A percentile compares a stretch with the other conserved stretches of the same genome.
These are phyloP conservation scores for Apostichopus parvimensis DNA, from an alignment of 35 echinoderm and acorn worm genomes.

Conservation along the genomic window DNA sequence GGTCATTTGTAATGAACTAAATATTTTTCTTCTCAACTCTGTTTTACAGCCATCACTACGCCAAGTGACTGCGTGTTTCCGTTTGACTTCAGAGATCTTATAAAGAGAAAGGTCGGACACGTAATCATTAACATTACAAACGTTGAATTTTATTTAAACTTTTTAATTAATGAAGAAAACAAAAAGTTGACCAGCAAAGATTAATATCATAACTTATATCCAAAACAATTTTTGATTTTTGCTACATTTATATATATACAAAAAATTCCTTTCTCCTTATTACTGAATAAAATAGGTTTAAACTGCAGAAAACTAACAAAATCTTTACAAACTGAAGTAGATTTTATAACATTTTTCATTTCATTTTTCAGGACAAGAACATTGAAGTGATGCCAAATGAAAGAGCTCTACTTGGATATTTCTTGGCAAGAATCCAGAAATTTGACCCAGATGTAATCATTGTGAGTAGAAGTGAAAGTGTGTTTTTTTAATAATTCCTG, in stretches of 20 bases:
- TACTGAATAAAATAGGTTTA: too few species aligned
- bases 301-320: too few species aligned
- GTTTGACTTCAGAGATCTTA: conserved; percentile 85
- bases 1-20: too few species aligned
- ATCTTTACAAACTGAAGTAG: too few species aligned
- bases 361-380: conserved; percentile 66
- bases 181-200: too few species aligned
- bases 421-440: conserved; percentile 89
- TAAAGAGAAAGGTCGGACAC: conserved; percentile 74
- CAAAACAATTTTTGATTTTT: too few species aligned
- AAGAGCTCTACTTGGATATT: conserved; percentile 81
- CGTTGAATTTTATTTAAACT: not conserved
- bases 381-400: conserved; percentile 84
- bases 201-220: too few species aligned
- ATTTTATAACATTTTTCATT: not conserved
- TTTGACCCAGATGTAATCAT: conserved; percentile 96
- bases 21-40: conserved; percentile 8
- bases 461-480: conserved; percentile 46
- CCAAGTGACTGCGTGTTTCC: conserved; percentile 94
- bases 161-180: not conserved
- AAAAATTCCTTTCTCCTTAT: too few species aligned
- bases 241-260: too few species aligned
- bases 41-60: conserved; percentile 74
- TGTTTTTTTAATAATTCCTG: not conserved
- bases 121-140: not conserved